A percentile compares a stretch with the other conserved stretches of the same genome.
Conservation (phyloP, 2,888 invertebrate species). For the Fabriciana adippe region DNA sequence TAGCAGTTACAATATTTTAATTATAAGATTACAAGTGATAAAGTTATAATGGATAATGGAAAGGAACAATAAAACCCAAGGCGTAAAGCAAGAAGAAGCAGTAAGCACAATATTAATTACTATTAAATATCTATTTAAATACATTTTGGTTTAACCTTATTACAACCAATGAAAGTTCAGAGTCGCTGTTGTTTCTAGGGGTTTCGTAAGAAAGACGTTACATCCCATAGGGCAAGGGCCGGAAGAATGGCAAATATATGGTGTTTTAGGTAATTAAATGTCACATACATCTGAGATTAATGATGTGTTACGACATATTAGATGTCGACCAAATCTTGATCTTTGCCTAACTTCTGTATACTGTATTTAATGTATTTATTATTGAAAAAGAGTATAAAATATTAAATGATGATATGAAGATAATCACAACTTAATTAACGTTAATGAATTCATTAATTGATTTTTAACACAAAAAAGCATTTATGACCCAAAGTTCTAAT, state of each 20-base stretch:
- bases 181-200: conserved; percentile 27
- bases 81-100: conserved; percentile 81
- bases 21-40: no score
- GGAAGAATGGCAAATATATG: conserved; percentile 80
- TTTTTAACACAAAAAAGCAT: not conserved
- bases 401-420: no score
- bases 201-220: conserved; percentile 41
- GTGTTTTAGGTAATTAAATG: conserved; percentile 82
- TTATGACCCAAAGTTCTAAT: conserved; percentile 61
- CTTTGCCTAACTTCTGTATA: conserved; percentile 6
- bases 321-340: conserved; percentile 45
- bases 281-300: conserved; percentile 82
- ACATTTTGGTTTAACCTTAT: conserved; percentile 42
- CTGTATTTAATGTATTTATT: no score
- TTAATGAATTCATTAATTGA: no score
- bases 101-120: conserved; percentile 78
- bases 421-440: no score
- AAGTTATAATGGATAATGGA: no score
- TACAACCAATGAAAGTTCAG: conserved; percentile 37
- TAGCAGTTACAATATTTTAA: no score
- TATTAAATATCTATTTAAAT: conserved; percentile 40
- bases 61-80: conserved; percentile 74
- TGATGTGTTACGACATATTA: conserved; percentile 75
- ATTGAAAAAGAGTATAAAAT: no score
- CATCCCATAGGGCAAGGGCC: conserved; percentile 60